phyloP scores from a whole-genome alignment of 2,888 invertebrate species.

The Tipula helvola region DNA sequence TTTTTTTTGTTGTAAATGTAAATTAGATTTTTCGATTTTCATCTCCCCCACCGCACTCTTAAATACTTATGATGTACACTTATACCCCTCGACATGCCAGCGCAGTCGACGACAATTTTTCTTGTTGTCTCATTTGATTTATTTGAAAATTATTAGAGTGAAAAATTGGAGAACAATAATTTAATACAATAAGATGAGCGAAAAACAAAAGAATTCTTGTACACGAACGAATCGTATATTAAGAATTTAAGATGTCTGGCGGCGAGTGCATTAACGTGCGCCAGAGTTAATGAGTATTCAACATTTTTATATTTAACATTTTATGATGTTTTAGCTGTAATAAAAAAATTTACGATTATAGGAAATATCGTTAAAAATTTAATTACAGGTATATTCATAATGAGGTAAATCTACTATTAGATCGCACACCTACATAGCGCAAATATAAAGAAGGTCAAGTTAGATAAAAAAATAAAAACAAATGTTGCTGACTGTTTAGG shows the following conservation, averaged over 20 bases:
- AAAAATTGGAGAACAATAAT: background rate
- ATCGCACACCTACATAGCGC: background rate
- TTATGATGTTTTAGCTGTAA: background rate
- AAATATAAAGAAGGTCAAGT: background rate
- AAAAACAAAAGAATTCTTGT: background rate
- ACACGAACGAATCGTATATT: background rate
- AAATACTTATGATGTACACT: no score
- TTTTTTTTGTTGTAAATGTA: background rate
- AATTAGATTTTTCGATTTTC: background rate
- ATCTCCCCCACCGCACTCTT: background rate
- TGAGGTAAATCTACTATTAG: background rate
- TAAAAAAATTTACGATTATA: background rate
- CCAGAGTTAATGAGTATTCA: background rate
- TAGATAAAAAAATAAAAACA: background rate
- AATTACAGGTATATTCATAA: background rate
- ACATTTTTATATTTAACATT: background rate
- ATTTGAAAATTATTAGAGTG: constrained; percentile 4
- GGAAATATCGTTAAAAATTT: background rate
- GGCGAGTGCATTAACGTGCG: background rate
- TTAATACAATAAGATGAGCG: background rate
- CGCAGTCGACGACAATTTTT: background rate
- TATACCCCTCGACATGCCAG: background rate
- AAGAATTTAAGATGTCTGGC: background rate
- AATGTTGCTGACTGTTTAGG: background rate
- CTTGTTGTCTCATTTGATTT: background rate